Evolutionary conservation across 2,797 vertebrate species (phyloP).

Genomic region (Australoheros facetus): DNA sequence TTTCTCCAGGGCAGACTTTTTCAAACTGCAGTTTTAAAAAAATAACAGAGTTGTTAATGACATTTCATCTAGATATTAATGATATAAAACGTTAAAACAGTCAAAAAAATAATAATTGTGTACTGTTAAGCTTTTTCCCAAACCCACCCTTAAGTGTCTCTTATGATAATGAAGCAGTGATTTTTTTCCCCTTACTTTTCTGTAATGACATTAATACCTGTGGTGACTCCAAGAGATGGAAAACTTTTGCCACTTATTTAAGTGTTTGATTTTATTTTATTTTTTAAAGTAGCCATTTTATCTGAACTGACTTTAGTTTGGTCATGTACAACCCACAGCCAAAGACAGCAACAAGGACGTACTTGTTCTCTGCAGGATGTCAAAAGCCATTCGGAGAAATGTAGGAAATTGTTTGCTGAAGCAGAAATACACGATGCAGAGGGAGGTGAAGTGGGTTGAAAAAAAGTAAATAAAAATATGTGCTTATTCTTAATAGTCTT

Average conservation of each 20-base stretch:
- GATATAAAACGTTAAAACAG: background rate
- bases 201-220: background rate
- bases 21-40: slow-evolving; percentile 10
- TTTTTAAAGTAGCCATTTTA: background rate
- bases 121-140: background rate
- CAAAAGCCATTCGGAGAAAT: slow-evolving; percentile 36
- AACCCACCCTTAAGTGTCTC: background rate
- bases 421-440: slow-evolving; percentile 32
- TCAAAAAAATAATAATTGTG: background rate
- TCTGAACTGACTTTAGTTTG: slow-evolving; percentile 28
- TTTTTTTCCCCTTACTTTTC: background rate
- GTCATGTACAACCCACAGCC: slow-evolving; percentile 32
- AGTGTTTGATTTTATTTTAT: background rate
- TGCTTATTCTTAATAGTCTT: background rate
- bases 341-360: slow-evolving; percentile 54
- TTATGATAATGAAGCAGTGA: background rate
- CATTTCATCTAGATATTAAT: slow-evolving; percentile 19
- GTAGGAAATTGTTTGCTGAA: slow-evolving; percentile 33
- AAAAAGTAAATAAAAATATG: slow-evolving; percentile 11
- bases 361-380: slow-evolving; percentile 38
- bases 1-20: slow-evolving; percentile 15
- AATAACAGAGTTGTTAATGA: background rate
- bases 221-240: slow-evolving; percentile 1
- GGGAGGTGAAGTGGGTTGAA: background rate
- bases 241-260: slow-evolving; percentile 19